phyloP scores from a whole-genome alignment of 2,113 vertebrate genomes.

The Melanerpes aurifrons region DNA sequence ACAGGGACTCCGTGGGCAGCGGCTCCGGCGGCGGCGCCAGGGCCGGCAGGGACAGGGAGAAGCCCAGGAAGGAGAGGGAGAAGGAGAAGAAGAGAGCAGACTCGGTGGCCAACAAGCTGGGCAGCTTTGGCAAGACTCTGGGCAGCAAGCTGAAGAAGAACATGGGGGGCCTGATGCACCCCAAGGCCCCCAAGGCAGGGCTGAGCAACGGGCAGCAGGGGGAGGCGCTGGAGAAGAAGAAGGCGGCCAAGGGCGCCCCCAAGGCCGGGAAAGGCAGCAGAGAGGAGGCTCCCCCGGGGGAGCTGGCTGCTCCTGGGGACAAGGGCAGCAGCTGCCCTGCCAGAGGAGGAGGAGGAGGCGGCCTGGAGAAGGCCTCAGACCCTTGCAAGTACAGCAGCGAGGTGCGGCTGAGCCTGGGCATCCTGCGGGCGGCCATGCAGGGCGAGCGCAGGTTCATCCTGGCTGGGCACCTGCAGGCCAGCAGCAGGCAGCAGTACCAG shows the following conservation, averaged over 20 bases:
- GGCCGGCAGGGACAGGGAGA: conserved; percentile 73
- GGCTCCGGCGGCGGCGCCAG: conserved; percentile 83
- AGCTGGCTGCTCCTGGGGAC: conserved; percentile 49
- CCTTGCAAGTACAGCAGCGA: conserved; percentile 88
- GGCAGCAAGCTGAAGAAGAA: conserved; percentile 96
- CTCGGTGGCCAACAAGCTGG: conserved; percentile 95
- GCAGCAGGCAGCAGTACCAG: conserved; percentile 92
- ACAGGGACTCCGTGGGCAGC: conserved; percentile 97
- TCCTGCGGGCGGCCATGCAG: conserved; percentile 90
- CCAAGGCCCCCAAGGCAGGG: conserved; percentile 75
- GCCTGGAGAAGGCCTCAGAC: conserved; percentile 64
- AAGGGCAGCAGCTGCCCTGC: conserved; percentile 13
- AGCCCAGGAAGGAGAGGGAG: conserved; percentile 75
- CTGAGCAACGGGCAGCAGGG: conserved; percentile 72
- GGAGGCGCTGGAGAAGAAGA: conserved; percentile 87
- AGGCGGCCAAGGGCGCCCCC: conserved; percentile 82
- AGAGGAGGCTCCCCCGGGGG: conserved; percentile 80
- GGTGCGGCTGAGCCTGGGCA: conserved; percentile 89
- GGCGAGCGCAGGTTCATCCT: conserved; percentile 93
- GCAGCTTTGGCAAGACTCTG: conserved; percentile 94
- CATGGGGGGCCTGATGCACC: conserved; percentile 92
- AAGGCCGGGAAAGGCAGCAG: conserved; percentile 86
- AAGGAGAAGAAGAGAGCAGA: conserved; percentile 90
- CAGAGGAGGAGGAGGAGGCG: neutral
- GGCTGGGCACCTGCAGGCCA: conserved; percentile 88